phyloP scores from a whole-genome alignment of 2,113 vertebrate species.

The Nesoenas mayeri region DNA sequence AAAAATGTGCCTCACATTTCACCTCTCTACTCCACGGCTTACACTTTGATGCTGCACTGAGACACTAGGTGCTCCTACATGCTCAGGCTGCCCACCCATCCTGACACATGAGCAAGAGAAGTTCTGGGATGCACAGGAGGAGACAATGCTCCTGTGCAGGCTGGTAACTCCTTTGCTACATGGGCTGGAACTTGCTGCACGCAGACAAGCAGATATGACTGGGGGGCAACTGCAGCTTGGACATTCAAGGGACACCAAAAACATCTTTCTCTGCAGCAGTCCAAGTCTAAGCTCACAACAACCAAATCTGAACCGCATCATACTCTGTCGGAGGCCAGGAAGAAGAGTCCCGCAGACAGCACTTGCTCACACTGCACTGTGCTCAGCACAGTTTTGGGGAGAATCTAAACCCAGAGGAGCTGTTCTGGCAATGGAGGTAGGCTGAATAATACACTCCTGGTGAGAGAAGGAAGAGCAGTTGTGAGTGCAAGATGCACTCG shows the following conservation, averaged over 20 bases:
- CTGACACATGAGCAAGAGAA: accelerated
- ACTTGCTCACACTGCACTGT: accelerated
- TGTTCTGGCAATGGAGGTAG: not conserved
- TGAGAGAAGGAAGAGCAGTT: not conserved
- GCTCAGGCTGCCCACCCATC: not conserved
- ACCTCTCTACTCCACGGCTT: not conserved
- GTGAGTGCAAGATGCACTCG: accelerated
- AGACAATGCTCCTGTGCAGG: accelerated
- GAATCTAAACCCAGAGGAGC: not conserved
- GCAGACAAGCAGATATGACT: not conserved
- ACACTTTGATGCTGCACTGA: not conserved
- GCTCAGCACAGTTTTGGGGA: not conserved
- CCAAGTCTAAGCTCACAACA: not conserved
- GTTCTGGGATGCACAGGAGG: not conserved
- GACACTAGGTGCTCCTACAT: not conserved
- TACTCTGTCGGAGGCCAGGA: not conserved
- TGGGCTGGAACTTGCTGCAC: not conserved
- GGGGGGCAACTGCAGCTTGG: not conserved
- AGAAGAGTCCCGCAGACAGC: not conserved
- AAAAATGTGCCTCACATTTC: not conserved
- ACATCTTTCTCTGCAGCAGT: not conserved
- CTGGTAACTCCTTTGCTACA: not conserved
- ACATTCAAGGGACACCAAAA: not conserved
- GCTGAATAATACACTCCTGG: not conserved
- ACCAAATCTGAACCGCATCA: accelerated